Percentiles rank a stretch among this genome's conserved stretches.
Evolutionary conservation across 2,797 vertebrate species (phyloP).

Genomic region (Centropyge bicolor): DNA sequence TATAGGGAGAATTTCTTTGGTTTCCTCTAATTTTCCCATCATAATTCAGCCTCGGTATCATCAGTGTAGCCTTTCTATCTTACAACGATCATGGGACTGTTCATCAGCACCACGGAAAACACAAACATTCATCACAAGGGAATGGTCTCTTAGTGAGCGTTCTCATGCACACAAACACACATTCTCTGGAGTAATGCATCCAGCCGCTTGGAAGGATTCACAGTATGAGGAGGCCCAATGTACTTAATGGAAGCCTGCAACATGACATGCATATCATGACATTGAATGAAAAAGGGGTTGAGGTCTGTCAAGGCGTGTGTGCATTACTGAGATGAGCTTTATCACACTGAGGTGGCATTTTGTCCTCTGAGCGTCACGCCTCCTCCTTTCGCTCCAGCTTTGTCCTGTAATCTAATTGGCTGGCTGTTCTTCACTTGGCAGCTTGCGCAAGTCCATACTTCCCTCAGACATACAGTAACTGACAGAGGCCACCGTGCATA

Average conservation of each 20-base stretch:
- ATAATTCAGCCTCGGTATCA: conserved; percentile 1
- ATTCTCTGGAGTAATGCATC: not conserved
- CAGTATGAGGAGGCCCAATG: conserved; percentile 7
- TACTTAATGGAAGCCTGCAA: conserved; percentile 27
- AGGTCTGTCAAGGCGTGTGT: not conserved
- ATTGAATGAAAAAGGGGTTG: not conserved
- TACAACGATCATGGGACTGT: conserved; percentile 34
- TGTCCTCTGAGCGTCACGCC: conserved; percentile 28
- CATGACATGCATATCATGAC: conserved; percentile 27
- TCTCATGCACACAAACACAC: not conserved
- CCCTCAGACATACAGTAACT: conserved; percentile 13
- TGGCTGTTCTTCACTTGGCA: conserved; percentile 35
- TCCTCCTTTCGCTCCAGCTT: conserved; percentile 28
- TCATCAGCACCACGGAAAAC: conserved; percentile 36
- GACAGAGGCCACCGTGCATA: not conserved
- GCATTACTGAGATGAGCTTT: conserved; percentile 23
- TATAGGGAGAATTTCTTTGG: not conserved
- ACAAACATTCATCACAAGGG: conserved; percentile 41
- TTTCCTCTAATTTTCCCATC: conserved; percentile 11
- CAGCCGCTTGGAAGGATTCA: conserved; percentile 1
- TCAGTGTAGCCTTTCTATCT: conserved; percentile 1
- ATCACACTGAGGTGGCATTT: conserved; percentile 62
- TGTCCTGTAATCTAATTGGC: conserved; percentile 77
- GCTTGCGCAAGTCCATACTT: conserved; percentile 9
- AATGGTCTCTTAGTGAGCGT: not conserved